Base-by-base conservation (phyloP, 2,797 vertebrate genomes). In the Emydoidea blandingii region DNA sequence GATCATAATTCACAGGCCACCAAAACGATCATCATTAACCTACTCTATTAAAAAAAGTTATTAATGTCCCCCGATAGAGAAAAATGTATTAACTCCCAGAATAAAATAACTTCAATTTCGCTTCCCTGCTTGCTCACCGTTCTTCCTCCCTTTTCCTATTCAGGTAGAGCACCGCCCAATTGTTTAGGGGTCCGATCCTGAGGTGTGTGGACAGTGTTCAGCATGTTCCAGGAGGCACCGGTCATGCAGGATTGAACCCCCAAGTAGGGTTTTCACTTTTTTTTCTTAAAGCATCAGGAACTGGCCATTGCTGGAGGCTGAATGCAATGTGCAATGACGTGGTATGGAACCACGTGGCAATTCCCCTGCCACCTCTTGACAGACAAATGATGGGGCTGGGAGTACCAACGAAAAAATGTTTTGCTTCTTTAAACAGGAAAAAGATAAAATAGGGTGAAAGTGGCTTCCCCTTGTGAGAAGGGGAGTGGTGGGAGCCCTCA, bases 21-120 rank as follows among this genome's bases (percentile, higher is more conserved):
- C 65, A 72, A 79, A 86, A 52, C n/a, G 57, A 4, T 47, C 57
- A 78, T 25, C 54, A 68, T 10, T 29, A 82, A 89, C 68, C 88
- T 79, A 54, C 0, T 1, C 29, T 9, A 88, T 59, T 59, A 47
- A 37, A 34, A 54, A 93, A 79, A 9, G 49, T 0, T 0, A 25
- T 7, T 14, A 82, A 80, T 65, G 34, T 88, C 86, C 50, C 50
- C 3, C 23, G 4, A 0, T 27, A n/a, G 18, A 8, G 21, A n/a
- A 47, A 47, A 65, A 15, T 4, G 47, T 16, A 52, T 8, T 0
- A 1, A 79, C 85, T 78, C 62, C 57, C 21, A 6, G 57, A 57
- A 29, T 49, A 79, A 59, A 59, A 37, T 85, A 57, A 82, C 5
- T 41, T 52, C 37, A 78, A 37, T 49, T 82, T 85, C 31, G 57